Conservation (phyloP, 2,888 invertebrate genomes). For the Halictus ligatus region DNA sequence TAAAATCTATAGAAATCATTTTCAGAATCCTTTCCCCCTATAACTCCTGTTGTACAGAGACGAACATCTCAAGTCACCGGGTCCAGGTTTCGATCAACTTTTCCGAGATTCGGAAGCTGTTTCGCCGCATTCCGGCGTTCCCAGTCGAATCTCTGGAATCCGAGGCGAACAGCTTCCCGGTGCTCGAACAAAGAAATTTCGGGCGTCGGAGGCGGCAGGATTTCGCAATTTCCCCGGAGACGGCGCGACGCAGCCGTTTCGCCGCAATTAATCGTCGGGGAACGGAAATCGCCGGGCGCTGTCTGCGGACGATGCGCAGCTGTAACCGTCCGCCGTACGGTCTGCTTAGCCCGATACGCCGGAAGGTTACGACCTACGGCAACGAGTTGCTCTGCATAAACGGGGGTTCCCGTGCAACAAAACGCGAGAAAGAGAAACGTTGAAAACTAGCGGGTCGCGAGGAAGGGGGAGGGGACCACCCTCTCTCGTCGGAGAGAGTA, state of each 20-base stretch:
- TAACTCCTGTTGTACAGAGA: no score
- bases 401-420: constrained; percentile 34
- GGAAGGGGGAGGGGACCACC: neutral
- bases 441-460: neutral
- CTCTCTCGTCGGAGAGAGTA: neutral
- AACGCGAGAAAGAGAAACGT: constrained; percentile 35
- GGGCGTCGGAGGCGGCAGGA: neutral
- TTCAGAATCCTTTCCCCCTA: no score
- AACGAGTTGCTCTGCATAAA: constrained; percentile 60
- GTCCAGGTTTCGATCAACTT: no score
- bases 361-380: constrained; percentile 71
- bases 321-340: constrained; percentile 68
- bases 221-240: constrained; percentile 3
- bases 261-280: constrained; percentile 66
- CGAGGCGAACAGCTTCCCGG: no score
- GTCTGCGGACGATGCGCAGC: constrained; percentile 57
- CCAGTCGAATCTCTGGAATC: no score
- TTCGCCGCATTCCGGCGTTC: no score
- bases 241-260: constrained; percentile 47
- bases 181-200: neutral
- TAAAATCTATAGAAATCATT: no score
- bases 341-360: constrained; percentile 71
- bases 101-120: no score
- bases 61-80: no score
- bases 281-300: constrained; percentile 71